Evolutionary conservation across 2,113 vertebrate species (phyloP), one percentile per base, ranked within the genome.

Genomic region (Struthidea cinerea): DNA sequence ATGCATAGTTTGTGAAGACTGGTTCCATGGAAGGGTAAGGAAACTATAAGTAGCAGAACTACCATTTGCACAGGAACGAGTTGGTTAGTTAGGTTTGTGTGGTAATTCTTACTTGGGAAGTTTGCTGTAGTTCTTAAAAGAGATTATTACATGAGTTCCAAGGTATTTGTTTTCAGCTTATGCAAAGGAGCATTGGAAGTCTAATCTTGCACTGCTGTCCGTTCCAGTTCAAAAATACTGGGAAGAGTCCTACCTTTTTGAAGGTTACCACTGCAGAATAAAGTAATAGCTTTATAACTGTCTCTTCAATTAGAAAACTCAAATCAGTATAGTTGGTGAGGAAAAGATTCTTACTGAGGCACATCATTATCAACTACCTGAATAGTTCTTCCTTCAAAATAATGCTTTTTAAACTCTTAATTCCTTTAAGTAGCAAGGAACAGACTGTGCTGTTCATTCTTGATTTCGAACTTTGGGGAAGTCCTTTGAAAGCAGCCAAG

Each of bases 1-100:
- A 11, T 99, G 99, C 91, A 91, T 99, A 63, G 96, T 99, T 81
- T 99, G 99, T 97, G 99, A 99, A 97, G 99, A 99, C 76, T 99
- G 99, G 99, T 99, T 99, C 97, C 99, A 99, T 68, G 98, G 98
- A 91, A 98, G 98, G 98, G 99, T 99, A 98, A 98, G 98, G 70
- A 96, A 84, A 41, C 67, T 50, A 6, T 37, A 67, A 76, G 39
- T 16, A 64, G 32, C 68, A 65, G 68, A 87, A 64, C 27, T 81
- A 17, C 73, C 30, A 21, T 80, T 93, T 90, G 37, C 67, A 12
- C 32, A 50, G 63, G 13, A 90, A 9, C 5, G 13, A 56, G 5
- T 70, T 64, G n/a, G n/a, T 63, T 6, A 4, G 47, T 84, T 59
- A 46, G 37, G 30, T 95, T 35, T 50, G 10, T 81, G 1, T 32